Evolutionary conservation across 1,140 invertebrate species (phyloP), one percentile per base, ranked within the genome.

Genomic region (Orchesella cincta): DNA sequence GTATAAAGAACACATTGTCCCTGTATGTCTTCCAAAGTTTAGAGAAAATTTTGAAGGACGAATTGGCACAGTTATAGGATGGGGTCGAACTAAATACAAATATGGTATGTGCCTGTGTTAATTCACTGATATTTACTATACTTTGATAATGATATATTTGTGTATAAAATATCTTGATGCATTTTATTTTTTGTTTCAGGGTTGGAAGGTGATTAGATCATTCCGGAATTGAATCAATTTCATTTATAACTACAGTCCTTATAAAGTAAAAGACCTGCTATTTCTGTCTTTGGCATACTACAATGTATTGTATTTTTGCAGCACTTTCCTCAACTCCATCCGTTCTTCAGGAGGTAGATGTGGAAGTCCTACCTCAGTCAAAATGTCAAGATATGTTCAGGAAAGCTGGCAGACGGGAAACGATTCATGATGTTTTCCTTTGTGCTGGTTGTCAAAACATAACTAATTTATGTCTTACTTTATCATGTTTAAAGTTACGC

Each of bases 311-410:
- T 14, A 67, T 18, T 62, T 35, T 76, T 79, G 28, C 74, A 86
- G 85, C 85, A 67, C 80, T 84, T 14, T 80, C 84, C 0, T 75
- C 85, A 46, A 85, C 87, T 8, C 89, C 89, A 18, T 85, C 87
- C 20, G 83, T 88, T 18, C 81, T 89, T 20, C 89, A 89, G 84
- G 88, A 88, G 81, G 89, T 94, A 0, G 91, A 93, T 77, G 93
- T 95, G 0, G 90, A 96, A 87, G 93, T 97, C n/a, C 93, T 97
- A 77, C 91, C 93, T 0, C 96, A 96, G 83, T 92, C 94, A 82
- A 88, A 93, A 73, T 97, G 95, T 83, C 95, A 97, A 85, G 85
- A 91, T 51, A 96, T 94, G 95, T 97, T 96, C 84, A 88, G 92
- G 75, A 91, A 93, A 20, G 95, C 94, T 0, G 94, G 94, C 8